Percentiles rank a stretch among this genome's conserved stretches.
These are phyloP conservation scores for Pseudochirops corinnae DNA, from an alignment of 2,797 vertebrate species.

Conservation along the genomic window DNA sequence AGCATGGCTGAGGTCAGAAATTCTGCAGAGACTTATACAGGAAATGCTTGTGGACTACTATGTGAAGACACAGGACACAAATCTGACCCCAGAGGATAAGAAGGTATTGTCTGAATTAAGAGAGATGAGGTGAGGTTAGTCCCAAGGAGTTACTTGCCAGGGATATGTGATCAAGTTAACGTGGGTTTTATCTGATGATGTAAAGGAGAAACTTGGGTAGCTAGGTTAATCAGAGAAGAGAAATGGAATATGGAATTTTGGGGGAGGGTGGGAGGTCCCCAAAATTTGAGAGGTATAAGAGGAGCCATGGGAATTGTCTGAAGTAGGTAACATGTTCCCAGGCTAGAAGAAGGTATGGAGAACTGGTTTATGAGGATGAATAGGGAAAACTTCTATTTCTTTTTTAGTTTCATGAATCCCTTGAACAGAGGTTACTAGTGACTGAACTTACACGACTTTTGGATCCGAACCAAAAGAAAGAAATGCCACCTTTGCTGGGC, in stretches of 20 bases:
- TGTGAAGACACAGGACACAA: conserved; percentile 84
- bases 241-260: conserved; percentile 8
- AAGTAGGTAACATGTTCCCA: conserved; percentile 9
- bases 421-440: conserved; percentile 89
- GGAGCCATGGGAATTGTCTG: conserved; percentile 7
- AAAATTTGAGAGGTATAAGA: not conserved
- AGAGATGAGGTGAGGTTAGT: not conserved
- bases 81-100: conserved; percentile 72
- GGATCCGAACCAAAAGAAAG: conserved; percentile 75
- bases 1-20: conserved; percentile 88
- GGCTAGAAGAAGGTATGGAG: conserved; percentile 39
- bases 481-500: conserved; percentile 84
- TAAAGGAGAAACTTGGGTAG: not conserved
- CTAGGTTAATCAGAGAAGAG: conserved; percentile 17
- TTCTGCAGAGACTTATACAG: conserved; percentile 85
- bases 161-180: not conserved
- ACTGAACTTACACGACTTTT: conserved; percentile 86
- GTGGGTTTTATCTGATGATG: not conserved
- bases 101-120: conserved; percentile 71
- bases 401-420: conserved; percentile 87
- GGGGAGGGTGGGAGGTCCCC: not conserved
- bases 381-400: conserved; percentile 11
- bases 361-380: conserved; percentile 19
- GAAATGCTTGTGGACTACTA: conserved; percentile 90
- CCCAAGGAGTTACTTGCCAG: not conserved